These are phyloP conservation scores for Gasterosteus nipponicus DNA, from an alignment of 2,113 vertebrate genomes.

Conservation along the genomic window DNA sequence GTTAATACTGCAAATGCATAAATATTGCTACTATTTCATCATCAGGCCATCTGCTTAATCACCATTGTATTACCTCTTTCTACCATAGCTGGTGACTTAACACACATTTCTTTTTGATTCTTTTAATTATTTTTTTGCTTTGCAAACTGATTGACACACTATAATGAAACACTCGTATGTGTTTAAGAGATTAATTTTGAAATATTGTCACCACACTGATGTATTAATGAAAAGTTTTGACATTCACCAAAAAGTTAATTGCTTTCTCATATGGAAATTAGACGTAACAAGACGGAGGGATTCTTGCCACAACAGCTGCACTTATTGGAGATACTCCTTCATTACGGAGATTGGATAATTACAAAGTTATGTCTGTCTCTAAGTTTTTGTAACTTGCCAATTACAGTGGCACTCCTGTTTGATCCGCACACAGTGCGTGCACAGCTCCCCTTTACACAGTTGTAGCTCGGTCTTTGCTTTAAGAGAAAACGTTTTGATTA, in stretches of 20 bases:
- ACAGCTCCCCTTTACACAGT: neutral
- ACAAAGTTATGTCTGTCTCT: constrained; percentile 33
- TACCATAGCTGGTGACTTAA: neutral
- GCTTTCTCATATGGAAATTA: constrained; percentile 40
- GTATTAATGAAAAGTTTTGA: constrained; percentile 32
- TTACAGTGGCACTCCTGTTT: constrained; percentile 28
- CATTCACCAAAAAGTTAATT: constrained; percentile 48
- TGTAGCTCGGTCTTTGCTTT: neutral
- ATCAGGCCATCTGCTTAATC: neutral
- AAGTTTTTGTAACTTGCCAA: constrained; percentile 30
- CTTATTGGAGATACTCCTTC: constrained; percentile 38
- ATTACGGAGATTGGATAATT: constrained; percentile 64
- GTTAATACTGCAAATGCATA: neutral
- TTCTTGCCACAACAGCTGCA: constrained; percentile 44
- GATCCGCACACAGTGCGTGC: neutral
- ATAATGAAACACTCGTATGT: neutral
- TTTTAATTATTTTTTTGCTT: neutral
- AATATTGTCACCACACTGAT: constrained; percentile 25
- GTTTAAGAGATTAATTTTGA: neutral
- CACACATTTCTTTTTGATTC: neutral
- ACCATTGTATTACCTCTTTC: neutral
- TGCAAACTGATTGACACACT: constrained; percentile 4
- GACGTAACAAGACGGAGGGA: constrained; percentile 9
- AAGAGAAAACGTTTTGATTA: neutral
- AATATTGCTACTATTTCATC: neutral